Percentiles rank a stretch among this genome's conserved stretches.
Evolutionary conservation across 2,797 vertebrate genomes (phyloP).

Genomic region (Pogoniulus pusillus): DNA sequence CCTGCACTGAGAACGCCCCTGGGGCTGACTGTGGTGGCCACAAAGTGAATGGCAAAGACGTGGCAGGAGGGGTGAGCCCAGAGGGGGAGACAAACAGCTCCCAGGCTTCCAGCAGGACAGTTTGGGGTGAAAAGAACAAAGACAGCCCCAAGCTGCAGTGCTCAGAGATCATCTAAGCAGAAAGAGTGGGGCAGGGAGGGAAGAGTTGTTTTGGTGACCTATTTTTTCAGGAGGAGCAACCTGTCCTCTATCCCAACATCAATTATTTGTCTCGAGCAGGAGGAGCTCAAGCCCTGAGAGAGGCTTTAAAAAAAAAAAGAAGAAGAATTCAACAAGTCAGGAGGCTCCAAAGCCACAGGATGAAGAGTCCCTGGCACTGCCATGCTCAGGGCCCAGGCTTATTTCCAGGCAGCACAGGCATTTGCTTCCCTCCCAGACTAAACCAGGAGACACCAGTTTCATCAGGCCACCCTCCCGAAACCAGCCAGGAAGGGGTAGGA

Average conservation of each 20-base stretch:
- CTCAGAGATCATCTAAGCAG: neutral
- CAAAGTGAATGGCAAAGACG: accelerated
- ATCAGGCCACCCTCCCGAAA: neutral
- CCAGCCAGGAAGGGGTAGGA: neutral
- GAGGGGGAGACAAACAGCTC: neutral
- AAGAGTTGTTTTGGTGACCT: neutral
- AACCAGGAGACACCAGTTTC: neutral
- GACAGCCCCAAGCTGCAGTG: neutral
- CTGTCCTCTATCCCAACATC: neutral
- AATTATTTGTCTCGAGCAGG: neutral
- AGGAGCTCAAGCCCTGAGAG: neutral
- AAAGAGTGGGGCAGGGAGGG: neutral
- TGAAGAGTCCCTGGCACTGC: neutral
- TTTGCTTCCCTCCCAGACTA: neutral
- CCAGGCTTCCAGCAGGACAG: neutral
- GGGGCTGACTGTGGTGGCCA: neutral
- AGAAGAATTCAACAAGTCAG: neutral
- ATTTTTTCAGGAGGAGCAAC: neutral
- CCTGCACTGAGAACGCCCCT: accelerated
- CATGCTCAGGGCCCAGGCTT: neutral
- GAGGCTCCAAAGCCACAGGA: neutral
- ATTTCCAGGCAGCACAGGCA: neutral
- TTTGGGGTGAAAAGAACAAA: neutral
- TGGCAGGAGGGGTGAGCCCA: neutral
- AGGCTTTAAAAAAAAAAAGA: neutral